Percentiles rank a stretch among this genome's conserved stretches.
These are phyloP conservation scores for Pimpla rufipes DNA, from an alignment of 2,888 invertebrate species.

Conservation along the genomic window DNA sequence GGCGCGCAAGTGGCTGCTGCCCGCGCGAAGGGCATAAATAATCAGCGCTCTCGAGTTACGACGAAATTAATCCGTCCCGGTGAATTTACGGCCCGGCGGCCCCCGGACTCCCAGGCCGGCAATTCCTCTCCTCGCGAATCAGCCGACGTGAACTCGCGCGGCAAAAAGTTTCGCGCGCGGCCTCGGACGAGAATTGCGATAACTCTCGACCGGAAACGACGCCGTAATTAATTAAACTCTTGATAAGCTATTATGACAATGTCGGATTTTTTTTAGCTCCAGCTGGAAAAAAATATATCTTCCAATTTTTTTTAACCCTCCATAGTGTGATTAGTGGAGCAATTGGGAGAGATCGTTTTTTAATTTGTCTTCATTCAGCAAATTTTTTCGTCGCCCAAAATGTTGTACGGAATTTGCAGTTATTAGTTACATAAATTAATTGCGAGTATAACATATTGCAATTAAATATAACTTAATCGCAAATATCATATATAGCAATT, in stretches of 20 bases:
- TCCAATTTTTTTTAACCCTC: conserved; percentile 9
- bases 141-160: conserved; percentile 19
- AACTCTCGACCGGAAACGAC: conserved; percentile 72
- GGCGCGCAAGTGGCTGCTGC: conserved; percentile 60
- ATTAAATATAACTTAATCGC: too few relatives aligned
- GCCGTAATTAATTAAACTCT: conserved; percentile 79
- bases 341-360: too few relatives aligned
- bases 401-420: too few relatives aligned
- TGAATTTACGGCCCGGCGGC: conserved; percentile 80
- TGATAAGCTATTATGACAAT: conserved; percentile 72
- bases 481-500: too few relatives aligned
- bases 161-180: not conserved
- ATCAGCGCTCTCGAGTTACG: conserved; percentile 78
- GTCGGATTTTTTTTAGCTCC: conserved; percentile 49
- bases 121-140: conserved; percentile 67
- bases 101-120: conserved; percentile 66
- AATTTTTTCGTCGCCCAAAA: too few relatives aligned
- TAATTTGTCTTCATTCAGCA: too few relatives aligned
- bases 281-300: conserved; percentile 41
- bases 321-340: not conserved
- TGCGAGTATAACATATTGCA: too few relatives aligned
- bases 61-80: conserved; percentile 82
- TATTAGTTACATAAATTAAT: too few relatives aligned
- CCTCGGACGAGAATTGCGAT: conserved; percentile 50
- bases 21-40: conserved; percentile 77